A percentile compares a stretch with the other conserved stretches of the same genome.
Evolutionary conservation across 2,888 invertebrate genomes (phyloP).

Genomic region (Andrena hattorfiana): DNA sequence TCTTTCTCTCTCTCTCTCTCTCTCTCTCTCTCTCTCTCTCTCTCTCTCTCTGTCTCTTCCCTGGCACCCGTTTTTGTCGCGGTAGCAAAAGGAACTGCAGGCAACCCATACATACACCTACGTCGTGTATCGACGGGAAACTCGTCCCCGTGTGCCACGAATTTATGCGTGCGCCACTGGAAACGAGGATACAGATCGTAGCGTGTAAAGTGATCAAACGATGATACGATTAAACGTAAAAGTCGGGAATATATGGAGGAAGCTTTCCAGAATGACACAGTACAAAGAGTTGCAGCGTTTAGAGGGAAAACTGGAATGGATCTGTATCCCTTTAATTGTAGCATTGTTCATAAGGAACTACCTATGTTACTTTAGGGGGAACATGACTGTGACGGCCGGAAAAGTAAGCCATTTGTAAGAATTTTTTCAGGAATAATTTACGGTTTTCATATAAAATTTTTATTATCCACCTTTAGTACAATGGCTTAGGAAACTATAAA

Average conservation of each 20-base stretch:
- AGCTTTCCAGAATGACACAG: not conserved
- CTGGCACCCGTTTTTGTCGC: slow-evolving; percentile 53
- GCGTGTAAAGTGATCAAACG: slow-evolving; percentile 4
- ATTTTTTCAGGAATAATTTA: no score
- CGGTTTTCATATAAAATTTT: no score
- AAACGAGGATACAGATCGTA: not conserved
- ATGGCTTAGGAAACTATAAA: no score
- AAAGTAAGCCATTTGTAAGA: no score
- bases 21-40: no score
- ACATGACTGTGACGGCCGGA: no score
- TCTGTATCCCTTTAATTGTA: no score
- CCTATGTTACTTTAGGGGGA: no score
- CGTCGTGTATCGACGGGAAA: slow-evolving; percentile 10
- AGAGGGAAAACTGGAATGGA: not conserved
- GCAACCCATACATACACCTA: slow-evolving; percentile 42
- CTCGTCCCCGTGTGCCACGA: not conserved
- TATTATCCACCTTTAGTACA: no score
- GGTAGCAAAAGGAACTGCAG: slow-evolving; percentile 60
- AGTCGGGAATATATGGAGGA: not conserved
- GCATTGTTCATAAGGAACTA: no score
- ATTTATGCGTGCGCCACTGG: slow-evolving; percentile 27
- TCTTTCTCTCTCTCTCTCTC: not conserved
- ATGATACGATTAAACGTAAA: not conserved
- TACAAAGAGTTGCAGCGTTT: not conserved
- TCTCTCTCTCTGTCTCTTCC: not conserved